Conservation (phyloP, 2,888 invertebrate species). For the Zeuzera pyrina region DNA sequence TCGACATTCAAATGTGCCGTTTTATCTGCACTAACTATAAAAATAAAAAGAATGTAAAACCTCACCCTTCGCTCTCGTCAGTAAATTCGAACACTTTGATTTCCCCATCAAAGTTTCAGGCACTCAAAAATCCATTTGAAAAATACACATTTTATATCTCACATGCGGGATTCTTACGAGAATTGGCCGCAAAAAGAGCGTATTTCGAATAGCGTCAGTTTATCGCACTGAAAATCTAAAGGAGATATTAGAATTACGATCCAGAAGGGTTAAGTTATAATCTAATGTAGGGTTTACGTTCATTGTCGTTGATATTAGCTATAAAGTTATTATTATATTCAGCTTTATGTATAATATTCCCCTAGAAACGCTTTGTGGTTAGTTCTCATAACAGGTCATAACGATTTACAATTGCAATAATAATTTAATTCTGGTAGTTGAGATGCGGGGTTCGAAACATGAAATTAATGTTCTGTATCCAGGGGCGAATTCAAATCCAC, state of each 20-base stretch:
- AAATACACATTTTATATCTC: slow-evolving; percentile 45
- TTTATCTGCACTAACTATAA: slow-evolving; percentile 58
- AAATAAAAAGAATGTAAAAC: slow-evolving; percentile 55
- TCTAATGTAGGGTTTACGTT: slow-evolving; percentile 40
- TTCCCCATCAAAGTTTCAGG: slow-evolving; percentile 63
- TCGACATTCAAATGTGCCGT: slow-evolving; percentile 50
- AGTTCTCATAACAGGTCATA: slow-evolving; percentile 59
- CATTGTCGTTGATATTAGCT: slow-evolving; percentile 40
- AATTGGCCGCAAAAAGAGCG: slow-evolving; percentile 30
- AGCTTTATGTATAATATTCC: slow-evolving; percentile 12
- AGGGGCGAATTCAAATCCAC: too few relatives aligned
- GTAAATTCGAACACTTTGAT: slow-evolving; percentile 65
- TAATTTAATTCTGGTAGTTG: slow-evolving; percentile 55
- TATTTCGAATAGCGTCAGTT: slow-evolving; percentile 25
- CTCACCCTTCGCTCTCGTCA: slow-evolving; percentile 37
- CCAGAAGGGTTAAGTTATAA: slow-evolving; percentile 3
- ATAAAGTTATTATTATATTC: slow-evolving; percentile 39
- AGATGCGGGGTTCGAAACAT: slow-evolving; percentile 42
- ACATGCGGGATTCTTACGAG: slow-evolving; percentile 28
- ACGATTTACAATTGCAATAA: slow-evolving; percentile 65
- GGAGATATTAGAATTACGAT: slow-evolving; percentile 40
- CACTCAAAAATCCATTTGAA: slow-evolving; percentile 73
- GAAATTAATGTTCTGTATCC: slow-evolving; percentile 52
- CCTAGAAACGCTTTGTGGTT: slow-evolving; percentile 40
- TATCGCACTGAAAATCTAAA: slow-evolving; percentile 30